Conservation (phyloP, 2,888 invertebrate species). For the Drosophila emarginata region DNA sequence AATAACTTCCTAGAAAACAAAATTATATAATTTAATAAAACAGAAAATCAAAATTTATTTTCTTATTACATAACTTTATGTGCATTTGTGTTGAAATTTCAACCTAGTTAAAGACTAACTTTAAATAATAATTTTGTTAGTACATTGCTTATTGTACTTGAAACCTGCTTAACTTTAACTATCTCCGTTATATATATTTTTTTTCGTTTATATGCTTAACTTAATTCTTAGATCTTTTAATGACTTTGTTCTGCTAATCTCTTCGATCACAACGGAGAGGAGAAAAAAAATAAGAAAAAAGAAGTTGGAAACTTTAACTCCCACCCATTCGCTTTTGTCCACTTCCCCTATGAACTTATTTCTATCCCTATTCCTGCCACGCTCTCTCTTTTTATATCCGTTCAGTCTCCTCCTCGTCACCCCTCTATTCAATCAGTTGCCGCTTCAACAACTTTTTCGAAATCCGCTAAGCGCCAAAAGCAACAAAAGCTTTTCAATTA, state of each 20-base stretch:
- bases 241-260: slow-evolving; percentile 5
- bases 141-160: background rate
- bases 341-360: too few relatives aligned
- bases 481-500: slow-evolving; percentile 72
- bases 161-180: background rate
- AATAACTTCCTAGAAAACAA: too few relatives aligned
- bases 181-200: background rate
- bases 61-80: too few relatives aligned
- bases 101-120: too few relatives aligned
- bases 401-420: background rate
- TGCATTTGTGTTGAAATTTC: too few relatives aligned
- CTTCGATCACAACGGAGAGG: background rate
- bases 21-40: too few relatives aligned
- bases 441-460: slow-evolving; percentile 15
- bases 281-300: background rate
- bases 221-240: slow-evolving; percentile 3
- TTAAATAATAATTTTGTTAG: background rate
- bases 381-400: background rate
- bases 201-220: background rate
- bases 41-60: too few relatives aligned
- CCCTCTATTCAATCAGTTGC: background rate
- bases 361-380: background rate
- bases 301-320: background rate
- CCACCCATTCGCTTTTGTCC: background rate
- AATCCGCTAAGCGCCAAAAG: slow-evolving; percentile 45